Conservation (phyloP, 2,888 invertebrate species). For the Vandiemenella viatica region DNA sequence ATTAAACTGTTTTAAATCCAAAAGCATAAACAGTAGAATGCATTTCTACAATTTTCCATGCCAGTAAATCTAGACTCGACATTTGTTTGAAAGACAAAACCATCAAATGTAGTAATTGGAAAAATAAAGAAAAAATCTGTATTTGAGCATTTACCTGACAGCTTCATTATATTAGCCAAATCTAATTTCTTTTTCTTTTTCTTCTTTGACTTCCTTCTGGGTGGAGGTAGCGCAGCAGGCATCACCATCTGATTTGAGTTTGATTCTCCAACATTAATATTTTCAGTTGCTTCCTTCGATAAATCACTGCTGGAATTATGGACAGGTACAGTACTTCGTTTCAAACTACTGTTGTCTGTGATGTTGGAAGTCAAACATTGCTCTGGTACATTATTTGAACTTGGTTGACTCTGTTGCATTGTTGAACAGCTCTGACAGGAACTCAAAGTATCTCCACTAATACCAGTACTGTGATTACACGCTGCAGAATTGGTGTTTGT, state of each 20-base stretch:
- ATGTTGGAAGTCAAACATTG: neutral
- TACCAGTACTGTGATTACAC: neutral
- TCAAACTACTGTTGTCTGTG: neutral
- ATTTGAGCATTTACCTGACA: slow-evolving; percentile 36
- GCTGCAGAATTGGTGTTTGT: neutral
- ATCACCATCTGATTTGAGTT: slow-evolving; percentile 1
- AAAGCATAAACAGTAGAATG: too few species aligned
- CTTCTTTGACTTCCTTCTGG: slow-evolving; percentile 37
- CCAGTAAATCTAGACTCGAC: too few species aligned
- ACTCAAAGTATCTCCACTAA: neutral
- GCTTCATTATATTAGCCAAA: slow-evolving; percentile 57
- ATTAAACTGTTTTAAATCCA: neutral
- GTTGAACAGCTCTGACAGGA: neutral
- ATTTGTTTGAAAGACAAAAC: neutral
- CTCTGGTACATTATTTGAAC: neutral
- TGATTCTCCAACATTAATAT: neutral
- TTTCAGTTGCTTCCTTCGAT: neutral
- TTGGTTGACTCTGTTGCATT: slow-evolving; percentile 1
- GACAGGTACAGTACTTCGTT: neutral
- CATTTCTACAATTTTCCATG: too few species aligned
- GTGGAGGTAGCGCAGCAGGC: slow-evolving; percentile 25
- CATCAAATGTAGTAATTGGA: neutral
- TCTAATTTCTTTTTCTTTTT: slow-evolving; percentile 43
- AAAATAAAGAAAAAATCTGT: neutral
- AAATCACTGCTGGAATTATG: neutral